Evolutionary conservation across 2,113 vertebrate species (phyloP).

Genomic region (Nettapus auritus): DNA sequence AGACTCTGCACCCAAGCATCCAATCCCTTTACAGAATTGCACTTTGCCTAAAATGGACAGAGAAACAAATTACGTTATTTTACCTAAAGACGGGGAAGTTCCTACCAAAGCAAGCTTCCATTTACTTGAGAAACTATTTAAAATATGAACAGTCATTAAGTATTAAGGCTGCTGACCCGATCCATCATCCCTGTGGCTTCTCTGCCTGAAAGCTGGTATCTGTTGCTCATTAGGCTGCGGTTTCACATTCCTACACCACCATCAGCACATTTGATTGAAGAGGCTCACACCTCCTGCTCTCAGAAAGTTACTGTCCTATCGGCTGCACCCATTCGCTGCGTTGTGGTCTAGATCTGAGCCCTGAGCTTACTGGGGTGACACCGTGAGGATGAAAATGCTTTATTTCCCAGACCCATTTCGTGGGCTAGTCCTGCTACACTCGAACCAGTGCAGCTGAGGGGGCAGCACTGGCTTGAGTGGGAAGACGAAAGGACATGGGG

Average conservation of each 20-base stretch:
- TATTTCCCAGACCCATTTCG: background rate
- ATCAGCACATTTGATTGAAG: background rate
- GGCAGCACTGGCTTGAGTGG: background rate
- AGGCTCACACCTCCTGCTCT: constrained; percentile 38
- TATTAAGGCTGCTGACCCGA: background rate
- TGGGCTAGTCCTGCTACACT: background rate
- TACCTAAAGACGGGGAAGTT: background rate
- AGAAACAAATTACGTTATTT: background rate
- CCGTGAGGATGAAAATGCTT: background rate
- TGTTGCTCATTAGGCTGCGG: background rate
- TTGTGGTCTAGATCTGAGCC: background rate
- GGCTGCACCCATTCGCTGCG: background rate
- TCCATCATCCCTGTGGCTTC: background rate
- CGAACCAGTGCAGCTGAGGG: background rate
- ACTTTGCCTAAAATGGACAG: background rate
- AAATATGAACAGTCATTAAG: background rate
- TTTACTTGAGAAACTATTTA: background rate
- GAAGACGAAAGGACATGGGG: constrained; percentile 41
- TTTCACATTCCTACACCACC: constrained; percentile 16
- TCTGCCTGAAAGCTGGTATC: background rate
- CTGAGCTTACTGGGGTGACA: background rate
- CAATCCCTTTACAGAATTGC: background rate
- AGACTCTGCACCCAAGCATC: background rate
- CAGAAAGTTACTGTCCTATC: background rate
- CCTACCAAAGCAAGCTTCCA: background rate